These are phyloP conservation scores for Brachionus paranguensis DNA, from an alignment of 1,140 invertebrate genomes.

Conservation along the genomic window DNA sequence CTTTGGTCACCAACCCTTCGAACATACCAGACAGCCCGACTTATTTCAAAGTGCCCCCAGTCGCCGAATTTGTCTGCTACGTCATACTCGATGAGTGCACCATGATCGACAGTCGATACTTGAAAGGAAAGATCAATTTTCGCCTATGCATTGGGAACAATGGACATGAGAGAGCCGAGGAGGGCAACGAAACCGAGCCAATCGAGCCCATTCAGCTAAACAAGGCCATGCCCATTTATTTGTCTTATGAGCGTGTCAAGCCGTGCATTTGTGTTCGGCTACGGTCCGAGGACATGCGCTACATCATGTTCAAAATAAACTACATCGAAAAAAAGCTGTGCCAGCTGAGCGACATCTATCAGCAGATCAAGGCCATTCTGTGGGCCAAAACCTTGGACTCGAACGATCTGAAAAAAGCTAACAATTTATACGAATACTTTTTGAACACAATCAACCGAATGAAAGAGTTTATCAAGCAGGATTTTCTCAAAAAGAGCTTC, in stretches of 20 bases:
- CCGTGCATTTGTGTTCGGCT: background rate
- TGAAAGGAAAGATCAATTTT: background rate
- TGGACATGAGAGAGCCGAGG: background rate
- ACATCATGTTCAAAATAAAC: conserved; percentile 34
- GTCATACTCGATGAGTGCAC: background rate
- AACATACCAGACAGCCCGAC: too few species aligned
- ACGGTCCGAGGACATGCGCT: background rate
- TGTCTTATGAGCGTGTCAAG: background rate
- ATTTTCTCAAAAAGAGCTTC: background rate
- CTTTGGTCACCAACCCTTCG: background rate
- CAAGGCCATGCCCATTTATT: background rate
- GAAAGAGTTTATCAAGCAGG: background rate
- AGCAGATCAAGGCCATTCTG: background rate
- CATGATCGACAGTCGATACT: background rate
- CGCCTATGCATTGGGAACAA: background rate
- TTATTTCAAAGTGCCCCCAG: background rate
- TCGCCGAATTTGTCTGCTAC: background rate
- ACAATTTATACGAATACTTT: background rate
- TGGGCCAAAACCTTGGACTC: background rate
- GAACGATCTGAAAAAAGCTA: background rate
- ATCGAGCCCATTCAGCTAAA: background rate
- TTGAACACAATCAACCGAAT: background rate
- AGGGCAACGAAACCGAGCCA: background rate
- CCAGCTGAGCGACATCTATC: background rate
- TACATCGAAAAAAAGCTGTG: background rate